Evolutionary conservation across 2,113 vertebrate species (phyloP).

Genomic region (Aramus guarauna): DNA sequence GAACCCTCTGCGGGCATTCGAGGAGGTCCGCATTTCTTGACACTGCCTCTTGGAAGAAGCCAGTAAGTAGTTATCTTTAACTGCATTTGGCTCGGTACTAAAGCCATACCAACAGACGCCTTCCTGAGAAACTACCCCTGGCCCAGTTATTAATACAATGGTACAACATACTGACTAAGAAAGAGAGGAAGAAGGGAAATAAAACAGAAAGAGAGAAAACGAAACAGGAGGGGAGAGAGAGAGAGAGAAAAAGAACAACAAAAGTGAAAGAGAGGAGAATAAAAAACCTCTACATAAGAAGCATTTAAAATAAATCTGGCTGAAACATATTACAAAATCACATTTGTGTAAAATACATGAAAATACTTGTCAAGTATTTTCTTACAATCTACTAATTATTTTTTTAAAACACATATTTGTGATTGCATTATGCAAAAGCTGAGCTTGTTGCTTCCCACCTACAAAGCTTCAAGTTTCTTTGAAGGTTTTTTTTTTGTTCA

Average conservation of each 20-base stretch:
- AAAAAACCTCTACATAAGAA: constrained; percentile 83
- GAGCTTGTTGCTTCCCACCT: constrained; percentile 83
- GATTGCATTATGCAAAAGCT: constrained; percentile 91
- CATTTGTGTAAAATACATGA: constrained; percentile 92
- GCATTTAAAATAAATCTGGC: constrained; percentile 88
- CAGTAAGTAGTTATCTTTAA: constrained; percentile 46
- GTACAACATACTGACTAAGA: constrained; percentile 78
- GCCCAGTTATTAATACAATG: constrained; percentile 82
- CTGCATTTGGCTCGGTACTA: constrained; percentile 62
- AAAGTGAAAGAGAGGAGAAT: constrained; percentile 14
- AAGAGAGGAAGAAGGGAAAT: constrained; percentile 69
- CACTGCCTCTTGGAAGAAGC: constrained; percentile 61
- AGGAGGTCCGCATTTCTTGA: constrained; percentile 30
- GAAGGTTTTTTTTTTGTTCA: constrained; percentile 67
- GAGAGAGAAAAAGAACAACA: background rate
- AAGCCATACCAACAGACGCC: constrained; percentile 70
- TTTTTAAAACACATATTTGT: constrained; percentile 77
- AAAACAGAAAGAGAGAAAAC: background rate
- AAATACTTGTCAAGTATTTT: constrained; percentile 88
- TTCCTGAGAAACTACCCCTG: constrained; percentile 86
- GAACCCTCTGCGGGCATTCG: constrained; percentile 1
- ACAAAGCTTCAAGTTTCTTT: constrained; percentile 91
- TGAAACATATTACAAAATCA: constrained; percentile 91
- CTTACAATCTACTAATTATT: constrained; percentile 85
- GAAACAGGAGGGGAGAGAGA: background rate